phyloP scores from a whole-genome alignment of 2,797 vertebrate species.

The Muscicapa striata region DNA sequence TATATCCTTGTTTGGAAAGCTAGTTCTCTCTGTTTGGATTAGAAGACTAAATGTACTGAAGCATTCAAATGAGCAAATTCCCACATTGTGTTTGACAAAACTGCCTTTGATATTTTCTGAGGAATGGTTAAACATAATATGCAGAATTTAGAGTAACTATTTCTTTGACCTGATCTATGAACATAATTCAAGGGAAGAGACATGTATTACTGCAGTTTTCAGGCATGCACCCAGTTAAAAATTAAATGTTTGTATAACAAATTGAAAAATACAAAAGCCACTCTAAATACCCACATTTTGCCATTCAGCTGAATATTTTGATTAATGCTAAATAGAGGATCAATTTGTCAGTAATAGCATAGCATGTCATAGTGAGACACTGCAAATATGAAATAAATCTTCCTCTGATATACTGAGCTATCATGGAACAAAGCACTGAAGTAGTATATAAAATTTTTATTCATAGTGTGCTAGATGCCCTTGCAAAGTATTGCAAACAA shows the following conservation, averaged over 20 bases:
- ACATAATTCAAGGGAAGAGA: neutral
- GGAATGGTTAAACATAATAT: neutral
- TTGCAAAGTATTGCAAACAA: neutral
- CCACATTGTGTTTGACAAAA: neutral
- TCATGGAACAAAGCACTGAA: neutral
- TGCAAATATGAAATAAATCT: neutral
- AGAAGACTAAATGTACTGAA: neutral
- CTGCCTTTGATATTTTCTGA: neutral
- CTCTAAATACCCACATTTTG: neutral
- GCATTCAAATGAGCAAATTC: neutral
- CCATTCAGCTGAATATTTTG: neutral
- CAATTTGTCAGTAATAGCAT: neutral
- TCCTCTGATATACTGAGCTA: neutral
- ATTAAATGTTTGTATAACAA: neutral
- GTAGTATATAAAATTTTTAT: conserved; percentile 11
- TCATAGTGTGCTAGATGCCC: neutral
- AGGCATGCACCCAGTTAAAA: neutral
- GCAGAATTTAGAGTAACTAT: neutral
- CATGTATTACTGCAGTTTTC: neutral
- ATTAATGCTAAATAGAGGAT: neutral
- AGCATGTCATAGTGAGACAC: neutral
- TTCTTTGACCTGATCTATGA: neutral
- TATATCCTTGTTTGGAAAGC: neutral
- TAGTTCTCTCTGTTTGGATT: neutral
- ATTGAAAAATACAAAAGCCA: neutral